Conservation (phyloP, 2,797 vertebrate species). For the Margarornis squamiger region DNA sequence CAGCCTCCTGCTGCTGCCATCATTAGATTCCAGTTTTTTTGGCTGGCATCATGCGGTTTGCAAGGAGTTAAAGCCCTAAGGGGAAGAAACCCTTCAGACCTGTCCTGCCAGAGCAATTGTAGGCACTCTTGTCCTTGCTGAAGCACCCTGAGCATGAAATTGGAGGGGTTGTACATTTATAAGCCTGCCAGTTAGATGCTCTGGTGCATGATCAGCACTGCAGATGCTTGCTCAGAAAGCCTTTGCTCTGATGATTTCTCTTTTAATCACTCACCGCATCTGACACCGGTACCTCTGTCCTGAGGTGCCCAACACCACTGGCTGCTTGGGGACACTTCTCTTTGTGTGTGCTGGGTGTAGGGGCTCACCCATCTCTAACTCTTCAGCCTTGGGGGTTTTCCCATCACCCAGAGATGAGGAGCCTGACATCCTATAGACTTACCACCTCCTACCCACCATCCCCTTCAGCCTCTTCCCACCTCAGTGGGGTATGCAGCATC, state of each 20-base stretch:
- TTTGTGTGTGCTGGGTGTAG: not conserved
- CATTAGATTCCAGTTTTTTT: not conserved
- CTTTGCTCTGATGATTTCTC: not conserved
- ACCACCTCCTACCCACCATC: accelerated
- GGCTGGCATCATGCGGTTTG: not conserved
- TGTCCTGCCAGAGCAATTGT: not conserved
- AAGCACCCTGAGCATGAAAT: not conserved
- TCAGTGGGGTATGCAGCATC: accelerated
- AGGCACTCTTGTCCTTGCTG: not conserved
- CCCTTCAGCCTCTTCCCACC: not conserved
- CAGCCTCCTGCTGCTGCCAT: not conserved
- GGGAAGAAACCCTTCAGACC: not conserved
- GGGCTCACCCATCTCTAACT: not conserved
- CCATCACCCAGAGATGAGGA: not conserved
- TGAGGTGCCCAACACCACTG: accelerated
- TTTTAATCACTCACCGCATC: not conserved
- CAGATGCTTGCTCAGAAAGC: not conserved
- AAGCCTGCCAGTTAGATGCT: not conserved
- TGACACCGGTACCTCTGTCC: not conserved
- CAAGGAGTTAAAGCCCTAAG: not conserved
- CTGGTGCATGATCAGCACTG: not conserved
- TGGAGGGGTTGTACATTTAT: not conserved
- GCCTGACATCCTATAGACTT: accelerated
- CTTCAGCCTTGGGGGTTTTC: not conserved
- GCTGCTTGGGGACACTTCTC: not conserved